Percentiles rank a stretch among this genome's conserved stretches.
Conservation (phyloP, 2,888 invertebrate species). For the Chaitophorus viminalis region DNA sequence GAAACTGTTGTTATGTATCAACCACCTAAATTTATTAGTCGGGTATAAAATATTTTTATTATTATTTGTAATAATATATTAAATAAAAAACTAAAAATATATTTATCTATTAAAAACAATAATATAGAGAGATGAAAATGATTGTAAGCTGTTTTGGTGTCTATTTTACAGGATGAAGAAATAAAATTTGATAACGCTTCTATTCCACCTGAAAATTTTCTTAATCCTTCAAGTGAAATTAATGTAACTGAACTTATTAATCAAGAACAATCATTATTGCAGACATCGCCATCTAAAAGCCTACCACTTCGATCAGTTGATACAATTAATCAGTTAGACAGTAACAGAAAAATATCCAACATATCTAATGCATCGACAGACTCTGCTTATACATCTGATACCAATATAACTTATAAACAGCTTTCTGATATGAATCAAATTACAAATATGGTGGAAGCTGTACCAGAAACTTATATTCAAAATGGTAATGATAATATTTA, state of each 20-base stretch:
- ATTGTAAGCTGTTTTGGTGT: background rate
- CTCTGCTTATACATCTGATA: slow-evolving; percentile 63
- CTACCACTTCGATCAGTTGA: slow-evolving; percentile 52
- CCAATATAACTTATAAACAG: slow-evolving; percentile 60
- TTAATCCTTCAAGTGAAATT: slow-evolving; percentile 54
- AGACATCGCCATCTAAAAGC: slow-evolving; percentile 49
- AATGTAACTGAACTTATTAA: slow-evolving; percentile 51
- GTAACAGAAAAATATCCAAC: slow-evolving; percentile 63
- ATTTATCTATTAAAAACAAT: background rate
- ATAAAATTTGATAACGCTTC: slow-evolving; percentile 36
- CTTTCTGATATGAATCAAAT: slow-evolving; percentile 52
- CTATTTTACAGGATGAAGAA: slow-evolving; percentile 38
- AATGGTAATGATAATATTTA: slow-evolving; percentile 57
- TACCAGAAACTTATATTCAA: slow-evolving; percentile 39
- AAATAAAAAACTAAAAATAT: background rate
- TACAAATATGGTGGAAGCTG: slow-evolving; percentile 52
- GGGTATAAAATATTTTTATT: slow-evolving; percentile 15
- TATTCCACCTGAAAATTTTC: background rate
- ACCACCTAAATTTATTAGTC: slow-evolving; percentile 44
- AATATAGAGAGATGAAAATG: background rate
- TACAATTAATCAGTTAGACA: slow-evolving; percentile 56
- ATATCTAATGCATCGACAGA: slow-evolving; percentile 63
- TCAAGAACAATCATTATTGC: slow-evolving; percentile 44
- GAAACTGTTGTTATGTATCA: slow-evolving; percentile 59
- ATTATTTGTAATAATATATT: background rate